Evolutionary conservation across 23 tunicate genomes (phyloP).

Genomic region (Botrylloides violaceus): DNA sequence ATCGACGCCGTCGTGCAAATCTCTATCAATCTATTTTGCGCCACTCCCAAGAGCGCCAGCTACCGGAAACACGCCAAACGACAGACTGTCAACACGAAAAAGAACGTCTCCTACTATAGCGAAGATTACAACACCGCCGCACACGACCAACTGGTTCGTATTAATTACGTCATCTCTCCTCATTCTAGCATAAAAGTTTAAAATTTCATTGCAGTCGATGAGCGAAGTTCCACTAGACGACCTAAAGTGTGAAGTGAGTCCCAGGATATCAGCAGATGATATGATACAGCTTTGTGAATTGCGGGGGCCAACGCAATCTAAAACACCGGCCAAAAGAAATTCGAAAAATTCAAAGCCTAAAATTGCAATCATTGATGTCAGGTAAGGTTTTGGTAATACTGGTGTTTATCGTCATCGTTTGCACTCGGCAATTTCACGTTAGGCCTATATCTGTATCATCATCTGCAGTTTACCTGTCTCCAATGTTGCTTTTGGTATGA

Average conservation of each 20-base stretch:
- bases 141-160: constrained; percentile 40
- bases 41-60: constrained; percentile 83
- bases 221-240: constrained; percentile 42
- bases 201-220: constrained; percentile 31
- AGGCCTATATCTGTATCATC: too few species aligned
- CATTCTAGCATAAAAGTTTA: too few species aligned
- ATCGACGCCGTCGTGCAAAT: constrained; percentile 73
- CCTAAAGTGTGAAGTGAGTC: constrained; percentile 53
- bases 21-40: constrained; percentile 74
- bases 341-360: constrained; percentile 52
- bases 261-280: constrained; percentile 81
- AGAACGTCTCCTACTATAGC: constrained; percentile 52
- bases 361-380: constrained; percentile 63
- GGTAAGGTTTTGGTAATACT: too few species aligned
- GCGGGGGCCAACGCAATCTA: constrained; percentile 46
- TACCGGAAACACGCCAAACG: constrained; percentile 65
- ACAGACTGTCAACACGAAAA: constrained; percentile 12
- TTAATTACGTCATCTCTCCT: too few species aligned
- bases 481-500: too few species aligned
- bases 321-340: constrained; percentile 63
- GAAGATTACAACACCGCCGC: constrained; percentile 65
- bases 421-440: too few species aligned
- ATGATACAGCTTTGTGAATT: constrained; percentile 75
- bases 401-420: too few species aligned
- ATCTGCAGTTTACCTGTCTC: too few species aligned